Evolutionary conservation across 2,113 vertebrate species (phyloP).

Genomic region (Addax nasomaculatus): DNA sequence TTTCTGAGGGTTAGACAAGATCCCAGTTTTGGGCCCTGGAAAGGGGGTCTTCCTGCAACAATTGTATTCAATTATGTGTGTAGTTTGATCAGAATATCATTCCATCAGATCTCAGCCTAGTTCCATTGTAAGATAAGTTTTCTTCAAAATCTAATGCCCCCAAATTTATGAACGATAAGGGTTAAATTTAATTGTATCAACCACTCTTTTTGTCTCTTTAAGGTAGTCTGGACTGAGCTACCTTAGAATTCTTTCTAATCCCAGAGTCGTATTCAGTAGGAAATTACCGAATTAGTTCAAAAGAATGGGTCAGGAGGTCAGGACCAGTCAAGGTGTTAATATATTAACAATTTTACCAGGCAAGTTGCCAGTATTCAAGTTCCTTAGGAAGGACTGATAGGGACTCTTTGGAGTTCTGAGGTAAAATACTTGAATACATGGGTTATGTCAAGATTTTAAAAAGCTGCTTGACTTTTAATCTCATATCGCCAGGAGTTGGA

Average conservation of each 20-base stretch:
- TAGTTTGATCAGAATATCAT: not conserved
- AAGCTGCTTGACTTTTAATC: not conserved
- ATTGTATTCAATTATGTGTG: not conserved
- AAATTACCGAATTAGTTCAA: constrained; percentile 11
- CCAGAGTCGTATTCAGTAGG: not conserved
- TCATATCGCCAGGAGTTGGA: not conserved
- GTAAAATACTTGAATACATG: not conserved
- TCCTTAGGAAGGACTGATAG: not conserved
- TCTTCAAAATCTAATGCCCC: not conserved
- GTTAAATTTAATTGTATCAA: not conserved
- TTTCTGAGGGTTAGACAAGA: not conserved
- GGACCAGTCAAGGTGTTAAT: not conserved
- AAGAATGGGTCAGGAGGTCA: not conserved
- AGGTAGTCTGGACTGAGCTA: not conserved
- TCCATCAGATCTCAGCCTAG: not conserved
- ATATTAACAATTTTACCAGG: not conserved
- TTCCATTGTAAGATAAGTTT: not conserved
- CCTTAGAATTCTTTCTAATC: not conserved
- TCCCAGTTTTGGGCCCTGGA: not conserved
- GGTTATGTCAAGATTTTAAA: not conserved
- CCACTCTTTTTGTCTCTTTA: not conserved
- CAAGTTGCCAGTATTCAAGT: not conserved
- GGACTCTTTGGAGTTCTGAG: not conserved
- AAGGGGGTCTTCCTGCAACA: not conserved
- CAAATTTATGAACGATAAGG: not conserved